Percentiles rank a stretch among this genome's conserved stretches.
Evolutionary conservation across 2,113 vertebrate genomes (phyloP).

Genomic region (Hystrix brachyura): DNA sequence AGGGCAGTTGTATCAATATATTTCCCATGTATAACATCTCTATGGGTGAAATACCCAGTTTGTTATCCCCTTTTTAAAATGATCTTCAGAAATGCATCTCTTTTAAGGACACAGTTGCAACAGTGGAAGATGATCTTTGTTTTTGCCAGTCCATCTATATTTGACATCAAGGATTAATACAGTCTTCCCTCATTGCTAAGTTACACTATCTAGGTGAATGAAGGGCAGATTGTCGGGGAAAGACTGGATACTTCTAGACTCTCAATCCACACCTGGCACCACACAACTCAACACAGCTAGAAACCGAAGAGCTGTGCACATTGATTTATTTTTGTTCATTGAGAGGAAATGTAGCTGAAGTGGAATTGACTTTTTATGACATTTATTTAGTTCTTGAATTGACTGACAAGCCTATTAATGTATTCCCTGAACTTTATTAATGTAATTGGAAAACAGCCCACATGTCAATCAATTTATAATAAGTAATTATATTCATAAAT

Average conservation of each 20-base stretch:
- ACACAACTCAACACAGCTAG: neutral
- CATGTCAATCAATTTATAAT: conserved; percentile 81
- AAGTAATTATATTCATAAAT: conserved; percentile 80
- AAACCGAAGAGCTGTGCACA: neutral
- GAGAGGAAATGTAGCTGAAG: conserved; percentile 71
- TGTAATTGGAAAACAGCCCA: conserved; percentile 79
- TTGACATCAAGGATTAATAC: neutral
- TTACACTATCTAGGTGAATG: conserved; percentile 49
- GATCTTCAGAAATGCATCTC: neutral
- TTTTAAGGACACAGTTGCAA: neutral
- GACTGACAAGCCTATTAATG: conserved; percentile 83
- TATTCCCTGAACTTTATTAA: conserved; percentile 84
- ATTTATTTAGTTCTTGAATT: conserved; percentile 84
- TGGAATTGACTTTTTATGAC: conserved; percentile 78
- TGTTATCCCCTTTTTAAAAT: neutral
- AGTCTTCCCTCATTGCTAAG: neutral
- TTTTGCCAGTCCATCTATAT: neutral
- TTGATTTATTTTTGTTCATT: conserved; percentile 39
- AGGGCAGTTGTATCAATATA: neutral
- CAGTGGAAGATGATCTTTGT: conserved; percentile 1
- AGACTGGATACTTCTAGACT: neutral
- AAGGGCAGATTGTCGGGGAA: conserved; percentile 25
- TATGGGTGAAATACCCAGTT: neutral
- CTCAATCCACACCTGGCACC: neutral
- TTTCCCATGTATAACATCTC: neutral